These are phyloP conservation scores for Flabesymbios commensalis DNA, from an alignment of 2,888 invertebrate genomes.

Conservation along the genomic window DNA sequence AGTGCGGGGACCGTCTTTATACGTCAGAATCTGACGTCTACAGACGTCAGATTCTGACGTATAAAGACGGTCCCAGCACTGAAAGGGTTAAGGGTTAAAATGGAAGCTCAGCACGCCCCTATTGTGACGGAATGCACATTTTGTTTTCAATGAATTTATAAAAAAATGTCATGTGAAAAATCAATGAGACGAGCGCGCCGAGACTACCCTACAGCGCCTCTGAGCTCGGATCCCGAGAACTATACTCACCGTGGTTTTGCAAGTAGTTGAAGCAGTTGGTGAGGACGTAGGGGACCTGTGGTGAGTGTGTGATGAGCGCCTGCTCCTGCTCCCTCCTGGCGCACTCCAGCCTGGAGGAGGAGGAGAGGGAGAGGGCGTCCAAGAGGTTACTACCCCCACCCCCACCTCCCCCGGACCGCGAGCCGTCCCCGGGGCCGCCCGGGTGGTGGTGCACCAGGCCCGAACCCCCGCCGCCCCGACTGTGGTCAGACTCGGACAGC, in stretches of 20 bases:
- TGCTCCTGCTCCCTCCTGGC: no score
- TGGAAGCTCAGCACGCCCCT: no score
- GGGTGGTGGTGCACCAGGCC: not conserved
- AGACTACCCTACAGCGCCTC: no score
- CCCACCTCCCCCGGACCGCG: not conserved
- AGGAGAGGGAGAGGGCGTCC: conserved; percentile 44
- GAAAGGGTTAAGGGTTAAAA: no score
- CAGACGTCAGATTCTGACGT: no score
- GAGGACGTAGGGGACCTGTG: conserved; percentile 76
- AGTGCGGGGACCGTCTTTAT: no score
- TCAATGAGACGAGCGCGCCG: no score
- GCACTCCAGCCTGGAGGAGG: conserved; percentile 30
- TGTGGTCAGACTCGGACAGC: conserved; percentile 50
- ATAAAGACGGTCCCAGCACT: no score
- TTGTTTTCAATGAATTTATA: no score
- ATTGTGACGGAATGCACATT: no score
- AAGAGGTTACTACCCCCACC: conserved; percentile 24
- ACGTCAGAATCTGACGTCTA: no score
- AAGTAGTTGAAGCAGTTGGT: conserved; percentile 81
- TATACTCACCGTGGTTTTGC: conserved; percentile 71
- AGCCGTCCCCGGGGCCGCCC: not conserved
- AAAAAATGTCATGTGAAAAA: not conserved
- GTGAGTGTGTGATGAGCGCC: conserved; percentile 35
- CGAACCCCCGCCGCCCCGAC: conserved; percentile 28
- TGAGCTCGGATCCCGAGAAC: no score